Conservation (phyloP, 2,113 vertebrate genomes). For the Actenoides hombroni region DNA sequence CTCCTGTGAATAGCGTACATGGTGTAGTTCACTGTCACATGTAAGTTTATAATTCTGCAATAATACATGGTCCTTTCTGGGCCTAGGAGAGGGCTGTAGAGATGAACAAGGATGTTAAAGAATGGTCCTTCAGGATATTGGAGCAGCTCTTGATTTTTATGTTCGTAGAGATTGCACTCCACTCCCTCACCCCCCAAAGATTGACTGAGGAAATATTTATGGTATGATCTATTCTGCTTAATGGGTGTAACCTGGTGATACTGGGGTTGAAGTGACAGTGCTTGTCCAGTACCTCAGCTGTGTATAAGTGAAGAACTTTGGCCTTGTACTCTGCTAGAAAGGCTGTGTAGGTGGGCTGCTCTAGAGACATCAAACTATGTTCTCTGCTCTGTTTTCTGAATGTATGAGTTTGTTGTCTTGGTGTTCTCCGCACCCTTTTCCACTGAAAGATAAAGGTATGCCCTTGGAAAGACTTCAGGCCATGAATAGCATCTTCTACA, state of each 20-base stretch:
- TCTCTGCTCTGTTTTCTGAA: neutral
- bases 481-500: neutral
- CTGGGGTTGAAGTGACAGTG: neutral
- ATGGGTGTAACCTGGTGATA: neutral
- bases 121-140: neutral
- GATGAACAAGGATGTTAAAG: neutral
- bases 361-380: fast-evolving
- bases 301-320: neutral
- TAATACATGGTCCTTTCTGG: neutral
- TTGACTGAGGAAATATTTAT: neutral
- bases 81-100: neutral
- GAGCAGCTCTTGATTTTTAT: neutral
- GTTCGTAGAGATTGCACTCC: neutral
- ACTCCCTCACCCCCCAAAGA: neutral
- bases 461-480: neutral
- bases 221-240: neutral
- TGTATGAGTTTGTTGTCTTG: neutral
- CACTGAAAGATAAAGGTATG: neutral
- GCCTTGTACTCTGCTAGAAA: neutral
- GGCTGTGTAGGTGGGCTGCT: neutral
- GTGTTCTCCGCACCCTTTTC: neutral
- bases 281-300: neutral
- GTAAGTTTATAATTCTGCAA: neutral
- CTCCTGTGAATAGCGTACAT: neutral
- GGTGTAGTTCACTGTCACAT: neutral